Evolutionary conservation across 2,797 vertebrate genomes (phyloP).

Genomic region (Sebastiscus tertius): DNA sequence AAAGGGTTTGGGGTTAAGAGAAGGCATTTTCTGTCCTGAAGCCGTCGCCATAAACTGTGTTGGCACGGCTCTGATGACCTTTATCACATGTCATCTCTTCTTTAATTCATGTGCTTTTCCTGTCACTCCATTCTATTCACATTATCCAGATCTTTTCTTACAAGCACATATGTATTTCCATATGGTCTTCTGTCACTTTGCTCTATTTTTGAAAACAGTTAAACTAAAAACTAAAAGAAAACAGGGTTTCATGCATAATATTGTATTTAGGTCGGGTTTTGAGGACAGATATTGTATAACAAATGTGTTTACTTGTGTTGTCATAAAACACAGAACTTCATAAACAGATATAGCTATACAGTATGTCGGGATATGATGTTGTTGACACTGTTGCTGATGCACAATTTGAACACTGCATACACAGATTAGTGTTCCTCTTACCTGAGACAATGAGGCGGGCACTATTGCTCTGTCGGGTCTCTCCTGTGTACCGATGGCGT

Average conservation of each 20-base stretch:
- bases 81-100: conserved; percentile 53
- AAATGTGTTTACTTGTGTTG: neutral
- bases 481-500: conserved; percentile 96
- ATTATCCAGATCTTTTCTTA: neutral
- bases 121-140: conserved; percentile 52
- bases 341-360: neutral
- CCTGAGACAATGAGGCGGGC: conserved; percentile 98
- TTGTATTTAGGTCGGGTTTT: neutral
- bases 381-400: neutral
- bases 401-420: neutral
- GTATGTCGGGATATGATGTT: neutral
- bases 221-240: neutral
- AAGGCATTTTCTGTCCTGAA: neutral
- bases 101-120: conserved; percentile 47
- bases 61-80: conserved; percentile 49
- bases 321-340: neutral
- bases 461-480: conserved; percentile 98
- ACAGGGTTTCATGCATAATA: neutral
- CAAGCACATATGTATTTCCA: conserved; percentile 39
- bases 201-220: neutral
- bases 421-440: conserved; percentile 47
- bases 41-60: conserved; percentile 2
- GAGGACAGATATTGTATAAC: neutral
- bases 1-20: conserved; percentile 1
- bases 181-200: conserved; percentile 30